These are phyloP conservation scores for Polyploca ridens DNA, from an alignment of 2,888 invertebrate genomes.

Conservation along the genomic window DNA sequence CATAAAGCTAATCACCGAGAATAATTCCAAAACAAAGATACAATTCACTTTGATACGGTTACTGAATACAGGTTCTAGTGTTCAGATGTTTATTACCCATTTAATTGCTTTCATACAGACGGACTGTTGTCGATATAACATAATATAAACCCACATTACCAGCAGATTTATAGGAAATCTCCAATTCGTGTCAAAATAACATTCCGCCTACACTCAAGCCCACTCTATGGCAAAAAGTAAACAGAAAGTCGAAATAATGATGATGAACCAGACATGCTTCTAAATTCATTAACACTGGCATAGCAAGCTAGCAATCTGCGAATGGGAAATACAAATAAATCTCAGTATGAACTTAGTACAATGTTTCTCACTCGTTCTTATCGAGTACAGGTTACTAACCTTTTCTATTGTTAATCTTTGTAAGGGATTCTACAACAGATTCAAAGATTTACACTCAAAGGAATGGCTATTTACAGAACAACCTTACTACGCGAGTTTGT, in stretches of 20 bases:
- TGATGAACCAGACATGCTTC: not conserved
- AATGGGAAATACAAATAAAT: constrained; percentile 3
- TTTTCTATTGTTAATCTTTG: constrained; percentile 8
- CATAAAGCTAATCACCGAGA: not conserved
- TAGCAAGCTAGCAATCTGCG: not conserved
- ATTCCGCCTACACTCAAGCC: not conserved
- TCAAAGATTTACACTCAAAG: not conserved
- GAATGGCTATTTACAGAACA: not conserved
- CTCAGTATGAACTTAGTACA: constrained; percentile 2
- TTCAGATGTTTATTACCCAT: not conserved
- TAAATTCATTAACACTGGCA: not conserved
- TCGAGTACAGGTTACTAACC: not conserved
- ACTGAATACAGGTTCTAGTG: not conserved
- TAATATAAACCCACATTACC: not conserved
- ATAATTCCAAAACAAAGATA: not conserved
- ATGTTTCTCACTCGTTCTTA: not conserved
- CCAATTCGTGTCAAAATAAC: not conserved
- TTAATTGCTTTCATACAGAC: not conserved
- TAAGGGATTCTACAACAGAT: constrained; percentile 1
- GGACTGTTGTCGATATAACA: not conserved
- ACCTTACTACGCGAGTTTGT: not conserved
- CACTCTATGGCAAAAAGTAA: not conserved
- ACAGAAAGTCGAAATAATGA: not conserved
- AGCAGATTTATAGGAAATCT: not conserved
- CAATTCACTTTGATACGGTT: too few species aligned